phyloP scores from a whole-genome alignment of 2,113 vertebrate genomes.

The Sander lucioperca region DNA sequence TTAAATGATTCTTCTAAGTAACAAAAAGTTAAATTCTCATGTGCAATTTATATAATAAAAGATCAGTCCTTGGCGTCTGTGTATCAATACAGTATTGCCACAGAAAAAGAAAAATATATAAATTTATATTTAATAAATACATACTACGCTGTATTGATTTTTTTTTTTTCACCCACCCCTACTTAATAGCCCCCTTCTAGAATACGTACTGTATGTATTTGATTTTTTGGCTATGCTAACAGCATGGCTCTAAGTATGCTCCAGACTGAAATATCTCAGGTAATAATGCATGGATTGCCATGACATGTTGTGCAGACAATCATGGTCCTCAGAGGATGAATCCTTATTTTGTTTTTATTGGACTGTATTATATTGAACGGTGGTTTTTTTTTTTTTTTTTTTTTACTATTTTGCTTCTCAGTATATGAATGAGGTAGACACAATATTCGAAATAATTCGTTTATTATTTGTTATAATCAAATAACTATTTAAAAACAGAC shows the following conservation, averaged over 20 bases:
- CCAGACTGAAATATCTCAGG: neutral
- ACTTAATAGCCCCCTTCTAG: no score
- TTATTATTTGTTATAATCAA: constrained; percentile 49
- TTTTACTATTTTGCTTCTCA: neutral
- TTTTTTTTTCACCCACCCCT: no score
- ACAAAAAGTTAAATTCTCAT: no score
- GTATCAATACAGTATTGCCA: no score
- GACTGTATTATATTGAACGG: neutral
- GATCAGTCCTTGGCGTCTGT: no score
- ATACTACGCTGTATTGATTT: no score
- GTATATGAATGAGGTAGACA: neutral
- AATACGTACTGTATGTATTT: no score
- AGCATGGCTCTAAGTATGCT: neutral
- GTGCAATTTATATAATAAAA: no score
- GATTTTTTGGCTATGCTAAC: neutral
- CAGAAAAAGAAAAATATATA: no score
- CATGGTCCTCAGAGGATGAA: neutral
- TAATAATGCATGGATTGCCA: neutral
- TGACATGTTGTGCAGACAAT: neutral
- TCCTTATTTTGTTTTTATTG: neutral
- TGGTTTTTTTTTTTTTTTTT: neutral
- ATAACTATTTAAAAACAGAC: constrained; percentile 31
- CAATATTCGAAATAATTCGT: constrained; percentile 1
- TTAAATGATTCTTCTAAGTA: no score
- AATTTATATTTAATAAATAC: no score